Conservation (phyloP, 2,888 invertebrate species). For the Cerceris rybyensis region DNA sequence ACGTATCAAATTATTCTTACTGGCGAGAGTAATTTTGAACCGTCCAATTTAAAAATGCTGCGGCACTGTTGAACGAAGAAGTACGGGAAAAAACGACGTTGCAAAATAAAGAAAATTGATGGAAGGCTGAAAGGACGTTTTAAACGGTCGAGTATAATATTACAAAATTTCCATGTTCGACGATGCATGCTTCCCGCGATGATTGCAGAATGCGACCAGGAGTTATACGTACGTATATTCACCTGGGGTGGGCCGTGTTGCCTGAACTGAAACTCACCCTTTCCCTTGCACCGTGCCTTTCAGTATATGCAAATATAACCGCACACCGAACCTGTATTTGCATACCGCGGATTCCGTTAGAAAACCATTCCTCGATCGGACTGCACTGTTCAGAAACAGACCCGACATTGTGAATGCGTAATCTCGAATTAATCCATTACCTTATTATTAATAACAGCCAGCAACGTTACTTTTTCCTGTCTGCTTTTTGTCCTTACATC, state of each 20-base stretch:
- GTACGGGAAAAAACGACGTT: too few relatives aligned
- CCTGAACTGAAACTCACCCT: slow-evolving; percentile 31
- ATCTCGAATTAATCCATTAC: slow-evolving; percentile 52
- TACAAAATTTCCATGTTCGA: slow-evolving; percentile 24
- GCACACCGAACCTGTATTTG: slow-evolving; percentile 61
- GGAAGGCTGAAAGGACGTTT: slow-evolving; percentile 1
- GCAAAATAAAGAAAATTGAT: neutral
- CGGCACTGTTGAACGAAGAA: too few relatives aligned
- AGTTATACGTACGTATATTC: slow-evolving; percentile 40
- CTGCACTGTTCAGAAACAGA: slow-evolving; percentile 62
- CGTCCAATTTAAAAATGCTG: too few relatives aligned
- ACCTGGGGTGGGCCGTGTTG: slow-evolving; percentile 18
- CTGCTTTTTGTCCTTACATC: too few relatives aligned
- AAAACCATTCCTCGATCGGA: slow-evolving; percentile 68
- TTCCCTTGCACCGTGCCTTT: slow-evolving; percentile 48
- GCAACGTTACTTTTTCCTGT: too few relatives aligned
- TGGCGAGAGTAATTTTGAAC: too few relatives aligned
- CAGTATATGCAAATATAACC: slow-evolving; percentile 70
- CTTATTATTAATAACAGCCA: slow-evolving; percentile 5
- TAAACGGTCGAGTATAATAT: neutral
- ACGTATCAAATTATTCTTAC: too few relatives aligned
- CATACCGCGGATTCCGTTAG: slow-evolving; percentile 69
- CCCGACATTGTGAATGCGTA: slow-evolving; percentile 62
- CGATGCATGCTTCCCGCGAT: slow-evolving; percentile 21
- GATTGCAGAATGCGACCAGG: slow-evolving; percentile 51